phyloP scores from a whole-genome alignment of 2,888 invertebrate genomes.

The Deilephila porcellus region DNA sequence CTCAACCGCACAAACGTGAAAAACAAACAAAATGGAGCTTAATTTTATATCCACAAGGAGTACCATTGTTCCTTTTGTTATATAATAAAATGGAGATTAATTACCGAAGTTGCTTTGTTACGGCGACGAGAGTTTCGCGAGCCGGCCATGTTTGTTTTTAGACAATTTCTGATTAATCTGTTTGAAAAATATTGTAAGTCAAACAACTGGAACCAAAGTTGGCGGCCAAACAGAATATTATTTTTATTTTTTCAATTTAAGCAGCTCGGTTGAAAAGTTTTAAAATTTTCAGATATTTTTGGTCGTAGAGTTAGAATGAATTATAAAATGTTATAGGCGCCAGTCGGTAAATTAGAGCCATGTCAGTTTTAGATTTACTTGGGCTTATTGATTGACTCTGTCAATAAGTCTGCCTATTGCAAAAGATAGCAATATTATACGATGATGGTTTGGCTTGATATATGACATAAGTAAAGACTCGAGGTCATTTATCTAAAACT shows the following conservation, averaged over 20 bases:
- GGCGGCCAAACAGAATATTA: constrained; percentile 16
- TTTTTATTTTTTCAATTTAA: background rate
- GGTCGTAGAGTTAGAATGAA: too few relatives aligned
- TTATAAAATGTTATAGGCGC: too few relatives aligned
- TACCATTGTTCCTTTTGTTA: constrained; percentile 33
- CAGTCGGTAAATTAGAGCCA: too few relatives aligned
- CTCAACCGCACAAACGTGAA: background rate
- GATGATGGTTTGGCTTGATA: too few relatives aligned
- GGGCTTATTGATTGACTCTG: too few relatives aligned
- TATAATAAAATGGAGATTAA: constrained; percentile 34
- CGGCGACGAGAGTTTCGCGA: background rate
- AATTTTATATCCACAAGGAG: constrained; percentile 30
- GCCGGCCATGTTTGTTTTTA: constrained; percentile 28
- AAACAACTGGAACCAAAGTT: constrained; percentile 51
- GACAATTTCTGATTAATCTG: constrained; percentile 27
- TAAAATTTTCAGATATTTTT: background rate
- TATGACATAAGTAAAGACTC: too few relatives aligned
- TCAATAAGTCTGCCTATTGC: too few relatives aligned
- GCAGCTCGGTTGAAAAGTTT: background rate
- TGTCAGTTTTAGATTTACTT: too few relatives aligned
- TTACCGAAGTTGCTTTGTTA: constrained; percentile 34
- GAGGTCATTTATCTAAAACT: too few relatives aligned
- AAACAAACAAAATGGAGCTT: constrained; percentile 8
- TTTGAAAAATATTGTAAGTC: constrained; percentile 40
- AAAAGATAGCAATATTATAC: too few relatives aligned